phyloP scores from a whole-genome alignment of 1,140 invertebrate species.

The Zaprionus lachaisei region DNA sequence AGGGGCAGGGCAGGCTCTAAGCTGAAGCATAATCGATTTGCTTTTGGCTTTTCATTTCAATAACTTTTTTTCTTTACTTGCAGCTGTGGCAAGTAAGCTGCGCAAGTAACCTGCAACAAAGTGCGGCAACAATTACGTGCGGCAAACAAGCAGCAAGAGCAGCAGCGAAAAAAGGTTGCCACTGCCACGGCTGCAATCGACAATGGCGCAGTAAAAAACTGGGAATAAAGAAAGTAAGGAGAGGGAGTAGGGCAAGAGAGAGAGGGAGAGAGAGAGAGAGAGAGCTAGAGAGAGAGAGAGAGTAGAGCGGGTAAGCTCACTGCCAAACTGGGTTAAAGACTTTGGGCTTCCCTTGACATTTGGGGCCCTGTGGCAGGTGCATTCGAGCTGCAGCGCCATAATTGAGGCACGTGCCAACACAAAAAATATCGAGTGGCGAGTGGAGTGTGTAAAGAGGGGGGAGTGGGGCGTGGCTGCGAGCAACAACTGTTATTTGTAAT shows the following conservation, averaged over 20 bases:
- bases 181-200: constrained; percentile 69
- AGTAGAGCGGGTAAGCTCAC: no score
- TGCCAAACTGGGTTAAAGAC: constrained; percentile 74
- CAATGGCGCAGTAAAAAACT: constrained; percentile 27
- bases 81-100: constrained; percentile 5
- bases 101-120: constrained; percentile 48
- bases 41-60: constrained; percentile 79
- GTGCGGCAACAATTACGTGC: constrained; percentile 78
- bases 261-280: background rate
- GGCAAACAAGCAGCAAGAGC: constrained; percentile 35
- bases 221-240: constrained; percentile 11
- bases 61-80: constrained; percentile 60
- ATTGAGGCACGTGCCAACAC: constrained; percentile 71
- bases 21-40: constrained; percentile 69
- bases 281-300: background rate
- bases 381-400: constrained; percentile 59
- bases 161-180: constrained; percentile 19
- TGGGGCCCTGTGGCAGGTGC: constrained; percentile 54
- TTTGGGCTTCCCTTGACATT: constrained; percentile 77
- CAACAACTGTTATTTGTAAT: constrained; percentile 52
- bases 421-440: constrained; percentile 54
- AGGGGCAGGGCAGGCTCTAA: constrained; percentile 26
- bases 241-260: background rate
- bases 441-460: background rate
- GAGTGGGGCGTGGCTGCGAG: background rate